Evolutionary conservation across 2,797 vertebrate genomes (phyloP).

Genomic region (Manis pentadactyla): DNA sequence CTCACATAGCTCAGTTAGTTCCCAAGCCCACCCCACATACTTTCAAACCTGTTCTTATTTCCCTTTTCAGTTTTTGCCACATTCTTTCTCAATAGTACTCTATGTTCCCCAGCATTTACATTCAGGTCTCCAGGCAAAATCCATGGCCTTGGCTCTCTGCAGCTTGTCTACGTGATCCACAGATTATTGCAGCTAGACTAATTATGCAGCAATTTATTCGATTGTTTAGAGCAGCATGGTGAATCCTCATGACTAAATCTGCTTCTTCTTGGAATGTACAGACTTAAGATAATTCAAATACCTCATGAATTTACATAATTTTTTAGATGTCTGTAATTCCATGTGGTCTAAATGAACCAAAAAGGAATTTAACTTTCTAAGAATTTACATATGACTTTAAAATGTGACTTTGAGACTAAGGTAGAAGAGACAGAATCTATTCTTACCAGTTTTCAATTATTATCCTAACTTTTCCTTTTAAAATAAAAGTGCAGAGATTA

Average conservation of each 20-base stretch:
- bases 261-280: not conserved
- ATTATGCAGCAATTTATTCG: conserved; percentile 52
- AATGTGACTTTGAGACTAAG: not conserved
- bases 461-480: not conserved
- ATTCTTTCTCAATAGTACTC: not conserved
- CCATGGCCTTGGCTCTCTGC: not conserved
- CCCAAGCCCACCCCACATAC: not conserved
- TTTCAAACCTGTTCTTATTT: conserved; percentile 38
- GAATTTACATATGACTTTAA: not conserved
- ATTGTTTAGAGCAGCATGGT: not conserved
- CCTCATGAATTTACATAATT: not conserved
- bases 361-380: not conserved
- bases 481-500: conserved; percentile 32
- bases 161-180: conserved; percentile 3
- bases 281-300: not conserved
- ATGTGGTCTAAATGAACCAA: not conserved
- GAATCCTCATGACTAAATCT: conserved; percentile 43
- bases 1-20: conserved; percentile 19
- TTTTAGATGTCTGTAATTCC: not conserved
- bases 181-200: conserved; percentile 48
- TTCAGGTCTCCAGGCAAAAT: not conserved
- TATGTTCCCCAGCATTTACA: not conserved
- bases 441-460: conserved; percentile 14
- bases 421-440: not conserved
- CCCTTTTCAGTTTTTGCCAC: not conserved